Conservation (phyloP, 2,888 invertebrate genomes). For the Shargacucullia verbasci region DNA sequence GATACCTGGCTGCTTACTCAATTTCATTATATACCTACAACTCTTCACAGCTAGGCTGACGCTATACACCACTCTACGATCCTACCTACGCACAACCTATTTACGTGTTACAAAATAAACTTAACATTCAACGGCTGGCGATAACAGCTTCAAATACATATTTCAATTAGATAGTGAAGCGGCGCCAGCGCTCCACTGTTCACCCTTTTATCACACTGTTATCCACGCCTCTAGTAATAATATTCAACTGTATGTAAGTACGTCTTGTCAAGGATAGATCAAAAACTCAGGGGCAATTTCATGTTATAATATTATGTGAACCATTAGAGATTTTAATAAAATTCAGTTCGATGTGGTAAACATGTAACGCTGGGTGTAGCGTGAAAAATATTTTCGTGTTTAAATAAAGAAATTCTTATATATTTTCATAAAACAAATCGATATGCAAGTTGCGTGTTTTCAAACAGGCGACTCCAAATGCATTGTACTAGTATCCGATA, state of each 20-base stretch:
- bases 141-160: slow-evolving; percentile 56
- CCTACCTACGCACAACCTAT: slow-evolving; percentile 44
- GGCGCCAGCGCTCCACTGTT: slow-evolving; percentile 38
- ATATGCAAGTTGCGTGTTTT: slow-evolving; percentile 8
- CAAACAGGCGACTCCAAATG: slow-evolving; percentile 19
- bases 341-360: neutral
- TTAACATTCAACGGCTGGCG: slow-evolving; percentile 35
- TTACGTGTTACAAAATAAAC: slow-evolving; percentile 45
- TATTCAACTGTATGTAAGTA: neutral
- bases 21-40: neutral
- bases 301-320: too few relatives aligned
- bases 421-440: too few relatives aligned
- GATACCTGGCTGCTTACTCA: too few relatives aligned
- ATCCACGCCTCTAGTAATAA: slow-evolving; percentile 14
- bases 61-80: slow-evolving; percentile 18
- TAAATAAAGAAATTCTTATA: too few relatives aligned
- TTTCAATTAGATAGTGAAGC: slow-evolving; percentile 60
- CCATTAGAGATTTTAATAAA: neutral
- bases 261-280: neutral
- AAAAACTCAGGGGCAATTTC: too few relatives aligned
- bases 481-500: slow-evolving; percentile 30
- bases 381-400: too few relatives aligned
- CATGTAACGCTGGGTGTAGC: too few relatives aligned
- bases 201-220: slow-evolving; percentile 28
- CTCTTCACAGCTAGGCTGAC: slow-evolving; percentile 9